Percentiles rank a stretch among this genome's conserved stretches.
Evolutionary conservation across 2,888 invertebrate species (phyloP).

Genomic region (Zeuzera pyrina): DNA sequence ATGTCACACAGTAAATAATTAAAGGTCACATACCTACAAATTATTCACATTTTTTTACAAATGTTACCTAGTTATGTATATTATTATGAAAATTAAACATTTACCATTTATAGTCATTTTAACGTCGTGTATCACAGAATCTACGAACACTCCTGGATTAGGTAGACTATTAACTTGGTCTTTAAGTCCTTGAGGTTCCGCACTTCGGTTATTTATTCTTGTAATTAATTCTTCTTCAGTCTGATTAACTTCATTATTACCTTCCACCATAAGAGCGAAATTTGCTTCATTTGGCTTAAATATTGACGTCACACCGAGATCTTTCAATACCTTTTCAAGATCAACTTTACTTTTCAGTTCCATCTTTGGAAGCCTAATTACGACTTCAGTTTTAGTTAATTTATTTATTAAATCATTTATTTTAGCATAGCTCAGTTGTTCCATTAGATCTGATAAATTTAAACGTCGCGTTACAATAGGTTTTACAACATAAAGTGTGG

Average conservation of each 20-base stretch:
- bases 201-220: slow-evolving; percentile 25
- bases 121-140: slow-evolving; percentile 77
- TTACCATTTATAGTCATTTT: slow-evolving; percentile 73
- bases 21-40: too few relatives aligned
- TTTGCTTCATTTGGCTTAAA: slow-evolving; percentile 76
- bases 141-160: slow-evolving; percentile 76
- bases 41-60: too few relatives aligned
- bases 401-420: slow-evolving; percentile 63
- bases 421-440: slow-evolving; percentile 51
- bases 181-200: slow-evolving; percentile 21
- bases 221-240: slow-evolving; percentile 32
- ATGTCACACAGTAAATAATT: too few relatives aligned
- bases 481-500: slow-evolving; percentile 77
- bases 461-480: slow-evolving; percentile 57
- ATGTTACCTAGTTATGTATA: too few relatives aligned
- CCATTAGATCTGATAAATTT: slow-evolving; percentile 61
- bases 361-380: slow-evolving; percentile 81
- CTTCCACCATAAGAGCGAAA: slow-evolving; percentile 75
- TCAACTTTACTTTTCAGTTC: slow-evolving; percentile 74
- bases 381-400: slow-evolving; percentile 55
- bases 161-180: slow-evolving; percentile 34
- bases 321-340: slow-evolving; percentile 67
- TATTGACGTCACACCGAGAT: slow-evolving; percentile 75
- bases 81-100: too few relatives aligned
- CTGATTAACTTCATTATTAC: slow-evolving; percentile 19